Evolutionary conservation across 2,113 vertebrate genomes (phyloP).

Genomic region (Motacilla tschutschensis): DNA sequence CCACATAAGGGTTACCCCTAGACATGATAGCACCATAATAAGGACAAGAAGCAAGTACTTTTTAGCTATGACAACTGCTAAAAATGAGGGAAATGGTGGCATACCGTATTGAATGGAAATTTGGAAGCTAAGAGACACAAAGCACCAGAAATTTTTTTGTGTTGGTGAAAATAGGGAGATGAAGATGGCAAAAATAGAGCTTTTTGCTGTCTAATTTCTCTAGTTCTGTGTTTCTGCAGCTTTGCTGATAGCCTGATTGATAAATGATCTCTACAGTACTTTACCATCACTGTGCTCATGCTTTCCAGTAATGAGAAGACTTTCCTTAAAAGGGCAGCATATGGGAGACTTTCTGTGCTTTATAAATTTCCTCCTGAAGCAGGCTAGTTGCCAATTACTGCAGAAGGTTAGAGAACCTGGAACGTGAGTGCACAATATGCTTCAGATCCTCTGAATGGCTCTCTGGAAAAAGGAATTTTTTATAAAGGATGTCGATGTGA

Average conservation of each 20-base stretch:
- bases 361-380: constrained; percentile 52
- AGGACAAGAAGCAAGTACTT: not conserved
- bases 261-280: constrained; percentile 21
- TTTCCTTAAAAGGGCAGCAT: constrained; percentile 58
- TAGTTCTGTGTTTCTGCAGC: not conserved
- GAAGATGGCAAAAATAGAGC: not conserved
- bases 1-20: not conserved
- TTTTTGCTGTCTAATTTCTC: constrained; percentile 1
- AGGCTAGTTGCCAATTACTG: constrained; percentile 26
- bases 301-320: constrained; percentile 50
- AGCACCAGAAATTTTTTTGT: not conserved
- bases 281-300: constrained; percentile 15
- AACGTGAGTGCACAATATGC: not conserved
- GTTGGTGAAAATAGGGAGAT: not conserved
- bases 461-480: constrained; percentile 30
- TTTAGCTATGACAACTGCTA: not conserved
- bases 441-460: constrained; percentile 4
- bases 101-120: not conserved
- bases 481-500: not conserved
- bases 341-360: constrained; percentile 45
- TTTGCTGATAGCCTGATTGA: constrained; percentile 7
- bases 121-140: not conserved
- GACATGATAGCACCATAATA: not conserved
- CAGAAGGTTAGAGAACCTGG: constrained; percentile 46
- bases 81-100: not conserved